Conservation (phyloP, 1,140 invertebrate genomes). For the Metopolophium dirhodum region DNA sequence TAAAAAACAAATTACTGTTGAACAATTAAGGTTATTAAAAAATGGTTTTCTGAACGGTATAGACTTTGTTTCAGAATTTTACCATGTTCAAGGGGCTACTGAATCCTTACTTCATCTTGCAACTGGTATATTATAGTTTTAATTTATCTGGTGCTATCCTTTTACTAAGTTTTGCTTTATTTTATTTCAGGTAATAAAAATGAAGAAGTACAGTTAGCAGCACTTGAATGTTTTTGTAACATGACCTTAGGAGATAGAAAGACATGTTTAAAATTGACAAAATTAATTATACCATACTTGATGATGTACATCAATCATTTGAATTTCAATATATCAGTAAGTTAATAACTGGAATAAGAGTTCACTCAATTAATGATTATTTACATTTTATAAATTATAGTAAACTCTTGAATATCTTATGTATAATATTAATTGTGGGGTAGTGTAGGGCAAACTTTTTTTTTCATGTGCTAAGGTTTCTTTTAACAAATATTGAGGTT, state of each 20-base stretch:
- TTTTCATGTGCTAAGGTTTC: too few species aligned
- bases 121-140: background rate
- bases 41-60: conserved; percentile 11
- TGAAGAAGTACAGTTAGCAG: conserved; percentile 30
- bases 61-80: conserved; percentile 20
- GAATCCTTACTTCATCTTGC: conserved; percentile 31
- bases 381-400: background rate
- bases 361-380: background rate
- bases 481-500: too few species aligned
- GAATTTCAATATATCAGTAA: conserved; percentile 50
- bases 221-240: conserved; percentile 49
- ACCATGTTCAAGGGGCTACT: background rate
- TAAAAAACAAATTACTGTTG: background rate
- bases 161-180: background rate
- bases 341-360: background rate
- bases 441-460: too few species aligned
- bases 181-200: conserved; percentile 52
- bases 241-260: conserved; percentile 38
- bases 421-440: too few species aligned
- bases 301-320: conserved; percentile 47
- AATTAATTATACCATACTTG: conserved; percentile 38
- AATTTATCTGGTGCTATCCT: background rate
- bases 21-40: conserved; percentile 43
- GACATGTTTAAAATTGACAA: conserved; percentile 26
- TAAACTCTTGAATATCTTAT: background rate